Evolutionary conservation across 2,888 invertebrate genomes (phyloP), one percentile per base, ranked within the genome.

Genomic region (Xanthia togata): DNA sequence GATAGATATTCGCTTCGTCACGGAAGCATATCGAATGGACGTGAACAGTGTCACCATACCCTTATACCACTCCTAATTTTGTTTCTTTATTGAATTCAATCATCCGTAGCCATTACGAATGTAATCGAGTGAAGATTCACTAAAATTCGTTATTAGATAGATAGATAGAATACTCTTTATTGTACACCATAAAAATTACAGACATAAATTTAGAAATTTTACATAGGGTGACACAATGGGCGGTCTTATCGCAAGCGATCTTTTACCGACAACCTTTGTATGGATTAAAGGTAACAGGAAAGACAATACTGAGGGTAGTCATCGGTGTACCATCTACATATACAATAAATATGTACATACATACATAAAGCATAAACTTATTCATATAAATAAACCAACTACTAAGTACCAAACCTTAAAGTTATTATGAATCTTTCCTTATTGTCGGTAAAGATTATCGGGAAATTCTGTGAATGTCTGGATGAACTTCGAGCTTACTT

Each of bases 341-440:
- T n/a, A n/a, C n/a, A n/a, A n/a, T n/a, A n/a, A n/a, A n/a, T n/a
- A n/a, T n/a, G n/a, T n/a, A n/a, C n/a, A n/a, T n/a, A n/a, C n/a
- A n/a, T n/a, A n/a, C n/a, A n/a, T n/a, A n/a, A n/a, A n/a, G n/a
- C n/a, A n/a, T n/a, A n/a, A n/a, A n/a, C n/a, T n/a, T n/a, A n/a
- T n/a, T n/a, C n/a, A n/a, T n/a, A n/a, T n/a, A n/a, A n/a, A n/a
- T n/a, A n/a, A n/a, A n/a, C n/a, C n/a, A n/a, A n/a, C n/a, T n/a
- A 31, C 55, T 20, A 57, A 44, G n/a, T 57, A 38, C 26, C 11
- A 53, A 57, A 71, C 35, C 17, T 14, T 35, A 1, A 23, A 26
- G 14, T 31, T 64, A 57, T 64, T 57, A 26, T 50, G 26, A 60
- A 78, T 65, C 17, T 55, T 79, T 57, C 12, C 4, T 44, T 59